Percentiles rank a stretch among this genome's conserved stretches.
Evolutionary conservation across 2,113 vertebrate genomes (phyloP).

Genomic region (Ia io): DNA sequence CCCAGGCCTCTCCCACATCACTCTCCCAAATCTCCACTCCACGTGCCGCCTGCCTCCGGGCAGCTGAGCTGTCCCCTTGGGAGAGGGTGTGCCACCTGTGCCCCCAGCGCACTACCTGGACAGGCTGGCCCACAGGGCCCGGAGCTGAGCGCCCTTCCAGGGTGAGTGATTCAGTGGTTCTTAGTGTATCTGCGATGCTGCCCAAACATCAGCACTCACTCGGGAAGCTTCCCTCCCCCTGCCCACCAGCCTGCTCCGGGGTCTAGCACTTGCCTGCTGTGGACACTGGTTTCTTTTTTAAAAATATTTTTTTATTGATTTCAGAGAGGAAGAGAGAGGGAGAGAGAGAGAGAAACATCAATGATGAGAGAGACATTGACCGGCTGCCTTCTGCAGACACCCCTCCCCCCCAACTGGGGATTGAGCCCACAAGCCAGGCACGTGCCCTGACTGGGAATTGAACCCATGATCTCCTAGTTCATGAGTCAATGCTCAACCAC

Average conservation of each 20-base stretch:
- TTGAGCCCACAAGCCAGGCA: too few species aligned
- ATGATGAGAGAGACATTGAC: too few species aligned
- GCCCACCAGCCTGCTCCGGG: not conserved
- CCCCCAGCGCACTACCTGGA: not conserved
- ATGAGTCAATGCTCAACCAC: too few species aligned
- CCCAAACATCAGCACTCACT: not conserved
- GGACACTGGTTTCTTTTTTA: not conserved
- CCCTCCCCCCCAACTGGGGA: too few species aligned
- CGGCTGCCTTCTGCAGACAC: too few species aligned
- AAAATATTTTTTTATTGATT: too few species aligned
- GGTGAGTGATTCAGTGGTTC: not conserved
- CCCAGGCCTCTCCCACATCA: rapidly evolving
- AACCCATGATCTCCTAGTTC: too few species aligned
- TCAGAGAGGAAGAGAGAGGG: too few species aligned
- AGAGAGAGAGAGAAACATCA: too few species aligned
- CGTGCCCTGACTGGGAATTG: too few species aligned
- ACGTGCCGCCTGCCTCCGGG: rapidly evolving
- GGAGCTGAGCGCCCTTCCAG: rapidly evolving
- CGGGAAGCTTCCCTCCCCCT: not conserved
- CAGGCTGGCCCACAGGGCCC: too few species aligned
- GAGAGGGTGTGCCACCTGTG: rapidly evolving
- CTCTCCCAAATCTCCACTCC: not conserved
- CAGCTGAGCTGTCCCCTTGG: not conserved
- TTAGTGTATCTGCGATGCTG: rapidly evolving
- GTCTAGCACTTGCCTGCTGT: not conserved